phyloP scores from a whole-genome alignment of 2,888 invertebrate genomes.

The Lasiommata megera region DNA sequence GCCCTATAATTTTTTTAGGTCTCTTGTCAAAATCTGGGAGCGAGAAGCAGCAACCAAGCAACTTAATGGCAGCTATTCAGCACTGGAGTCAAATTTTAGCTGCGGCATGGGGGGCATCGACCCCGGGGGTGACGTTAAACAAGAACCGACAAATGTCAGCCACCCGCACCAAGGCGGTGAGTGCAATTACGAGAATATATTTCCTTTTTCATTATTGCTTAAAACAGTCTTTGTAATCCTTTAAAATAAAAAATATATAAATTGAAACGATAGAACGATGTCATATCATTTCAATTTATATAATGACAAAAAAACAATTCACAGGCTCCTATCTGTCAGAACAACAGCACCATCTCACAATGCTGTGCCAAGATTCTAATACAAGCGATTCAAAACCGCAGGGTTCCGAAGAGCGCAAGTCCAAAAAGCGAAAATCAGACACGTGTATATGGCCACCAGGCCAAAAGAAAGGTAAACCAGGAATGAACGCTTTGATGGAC shows the following conservation, averaged over 20 bases:
- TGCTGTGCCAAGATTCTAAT: conserved; percentile 64
- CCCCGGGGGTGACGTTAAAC: conserved; percentile 81
- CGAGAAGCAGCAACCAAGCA: conserved; percentile 83
- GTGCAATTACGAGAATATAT: no score
- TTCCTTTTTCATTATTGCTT: no score
- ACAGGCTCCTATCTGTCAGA: conserved; percentile 72
- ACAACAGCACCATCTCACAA: conserved; percentile 69
- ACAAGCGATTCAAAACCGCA: conserved; percentile 51
- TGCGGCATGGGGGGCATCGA: conserved; percentile 86
- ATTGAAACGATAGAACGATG: no score
- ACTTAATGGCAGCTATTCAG: conserved; percentile 78
- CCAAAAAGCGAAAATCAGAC: conserved; percentile 84
- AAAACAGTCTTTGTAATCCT: no score
- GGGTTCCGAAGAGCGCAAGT: conserved; percentile 62
- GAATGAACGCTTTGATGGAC: conserved; percentile 82
- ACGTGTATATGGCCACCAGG: conserved; percentile 81
- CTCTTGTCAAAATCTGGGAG: conserved; percentile 93
- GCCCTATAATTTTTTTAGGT: conserved; percentile 47
- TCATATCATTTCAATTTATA: no score
- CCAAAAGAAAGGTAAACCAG: conserved; percentile 82
- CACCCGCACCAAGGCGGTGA: conserved; percentile 69
- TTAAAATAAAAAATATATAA: no score
- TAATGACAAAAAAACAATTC: conserved; percentile 20
- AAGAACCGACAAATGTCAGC: conserved; percentile 61
- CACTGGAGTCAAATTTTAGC: conserved; percentile 82